Percentiles rank a stretch among this genome's conserved stretches.
These are phyloP conservation scores for Planiliza haematocheilus DNA, from an alignment of 2,113 vertebrate genomes.

Conservation along the genomic window DNA sequence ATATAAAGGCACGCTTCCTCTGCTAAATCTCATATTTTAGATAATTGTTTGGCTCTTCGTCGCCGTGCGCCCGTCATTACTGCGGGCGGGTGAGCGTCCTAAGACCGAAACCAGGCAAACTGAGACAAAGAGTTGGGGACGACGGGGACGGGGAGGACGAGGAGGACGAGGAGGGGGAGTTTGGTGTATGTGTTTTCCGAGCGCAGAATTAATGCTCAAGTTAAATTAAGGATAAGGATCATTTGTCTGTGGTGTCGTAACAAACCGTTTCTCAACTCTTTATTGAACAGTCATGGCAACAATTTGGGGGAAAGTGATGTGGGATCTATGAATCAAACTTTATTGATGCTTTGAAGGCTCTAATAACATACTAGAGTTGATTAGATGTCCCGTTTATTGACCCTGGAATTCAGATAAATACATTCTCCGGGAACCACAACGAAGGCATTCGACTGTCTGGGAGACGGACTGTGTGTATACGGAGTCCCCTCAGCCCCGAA, in stretches of 20 bases:
- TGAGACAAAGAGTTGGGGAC: conserved; percentile 14
- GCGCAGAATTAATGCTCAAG: conserved; percentile 33
- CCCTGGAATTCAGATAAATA: conserved; percentile 52
- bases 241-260: conserved; percentile 44
- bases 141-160: no score
- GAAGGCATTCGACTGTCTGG: conserved; percentile 21
- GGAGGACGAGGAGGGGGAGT: no score
- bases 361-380: conserved; percentile 61
- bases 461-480: not conserved
- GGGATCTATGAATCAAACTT: conserved; percentile 70
- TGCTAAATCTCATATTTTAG: conserved; percentile 28
- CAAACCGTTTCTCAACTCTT: conserved; percentile 53
- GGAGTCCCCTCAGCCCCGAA: not conserved
- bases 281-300: conserved; percentile 42
- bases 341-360: conserved; percentile 67
- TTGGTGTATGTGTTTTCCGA: conserved; percentile 22
- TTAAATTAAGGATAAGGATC: conserved; percentile 47
- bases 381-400: conserved; percentile 49
- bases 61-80: conserved; percentile 18
- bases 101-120: conserved; percentile 1
- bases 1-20: conserved; percentile 10
- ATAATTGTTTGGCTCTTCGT: conserved; percentile 42
- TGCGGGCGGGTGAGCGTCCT: not conserved
- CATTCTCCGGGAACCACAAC: conserved; percentile 58
- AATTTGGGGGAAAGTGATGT: conserved; percentile 52